Conservation (phyloP, 2,113 vertebrate genomes). For the Entelurus aequoreus region DNA sequence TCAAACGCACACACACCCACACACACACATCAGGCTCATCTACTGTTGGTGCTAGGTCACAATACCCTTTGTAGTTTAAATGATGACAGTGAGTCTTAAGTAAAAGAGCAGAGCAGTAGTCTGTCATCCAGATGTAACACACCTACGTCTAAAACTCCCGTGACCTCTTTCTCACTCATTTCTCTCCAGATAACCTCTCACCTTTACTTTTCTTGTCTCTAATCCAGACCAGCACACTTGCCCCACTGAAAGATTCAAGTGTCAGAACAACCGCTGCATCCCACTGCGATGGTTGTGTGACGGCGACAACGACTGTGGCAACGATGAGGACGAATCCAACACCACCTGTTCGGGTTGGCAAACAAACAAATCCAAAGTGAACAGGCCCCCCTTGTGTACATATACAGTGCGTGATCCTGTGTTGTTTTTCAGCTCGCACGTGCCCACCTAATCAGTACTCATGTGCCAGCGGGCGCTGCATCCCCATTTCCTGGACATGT, state of each 20-base stretch:
- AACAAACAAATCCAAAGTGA: not conserved
- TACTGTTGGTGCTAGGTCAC: not conserved
- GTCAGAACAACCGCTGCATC: conserved; percentile 96
- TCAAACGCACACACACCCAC: not conserved
- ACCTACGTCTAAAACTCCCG: not conserved
- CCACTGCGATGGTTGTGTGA: conserved; percentile 96
- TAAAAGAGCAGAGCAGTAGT: not conserved
- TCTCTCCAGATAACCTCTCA: conserved; percentile 4
- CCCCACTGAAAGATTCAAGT: conserved; percentile 93
- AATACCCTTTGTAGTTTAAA: conserved; percentile 14
- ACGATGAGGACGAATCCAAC: conserved; percentile 93
- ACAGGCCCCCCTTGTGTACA: not conserved
- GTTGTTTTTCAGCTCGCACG: conserved; percentile 79
- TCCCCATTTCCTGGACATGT: conserved; percentile 93
- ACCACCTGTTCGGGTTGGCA: conserved; percentile 87
- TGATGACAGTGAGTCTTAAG: not conserved
- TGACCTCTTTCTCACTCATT: conserved; percentile 23
- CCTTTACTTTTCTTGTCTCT: conserved; percentile 8
- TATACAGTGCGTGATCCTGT: not conserved
- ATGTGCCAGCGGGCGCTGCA: conserved; percentile 92
- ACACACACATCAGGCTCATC: conserved; percentile 5
- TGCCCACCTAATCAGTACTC: conserved; percentile 98
- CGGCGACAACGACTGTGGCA: conserved; percentile 93
- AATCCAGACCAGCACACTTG: conserved; percentile 93
- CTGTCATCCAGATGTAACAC: conserved; percentile 3